Base-by-base conservation (phyloP, 2,888 invertebrate species). In the Platynereis dumerilii region DNA sequence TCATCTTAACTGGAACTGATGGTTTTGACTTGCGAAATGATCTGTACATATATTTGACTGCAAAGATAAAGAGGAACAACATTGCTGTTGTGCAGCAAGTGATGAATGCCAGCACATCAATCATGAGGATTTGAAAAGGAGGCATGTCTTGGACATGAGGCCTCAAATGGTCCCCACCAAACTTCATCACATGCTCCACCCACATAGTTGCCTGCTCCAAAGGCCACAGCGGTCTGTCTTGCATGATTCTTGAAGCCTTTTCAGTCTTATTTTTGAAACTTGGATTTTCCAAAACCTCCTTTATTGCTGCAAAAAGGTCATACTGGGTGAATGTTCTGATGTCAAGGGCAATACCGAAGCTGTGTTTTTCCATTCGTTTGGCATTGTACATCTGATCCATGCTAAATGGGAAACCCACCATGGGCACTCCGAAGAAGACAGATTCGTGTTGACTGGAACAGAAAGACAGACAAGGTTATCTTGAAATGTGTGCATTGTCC, bases 171-270 rank as follows among this genome's bases (percentile, higher is more conserved):
- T n/a, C 56, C n/a, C 26, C 24, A 7, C 56, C 56, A 55, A 55
- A 55, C 26, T 55, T 28, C 56, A 55, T 7, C 56, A 55, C 56
- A 55, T 55, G 56, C 56, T 52, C 52, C 24, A 52, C 24, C 52
- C 52, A 52, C 3, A 7, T 7, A 22, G 24, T 17, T 10, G 7
- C 52, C 52, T 10, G 20, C 24, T 52, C 52, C 3, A 17, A 5
- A 3, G 52, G 52, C 3, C 3, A 17, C 52, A 52, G 3, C n/a
- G 52, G 7, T 17, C n/a, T 3, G 17, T 52, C 24, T 17, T 24
- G 20, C 20, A 52, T 22, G 20, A 52, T 52, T 24, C 17, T 24
- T 52, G 52, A 52, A 24, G 52, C 52, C n/a, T 52, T 55, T 44
- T 44, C n/a, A 26, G 27, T 28, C 15, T 44, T 42, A 39, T 58